phyloP scores from a whole-genome alignment of 2,113 vertebrate species.

The Carlito syrichta region DNA sequence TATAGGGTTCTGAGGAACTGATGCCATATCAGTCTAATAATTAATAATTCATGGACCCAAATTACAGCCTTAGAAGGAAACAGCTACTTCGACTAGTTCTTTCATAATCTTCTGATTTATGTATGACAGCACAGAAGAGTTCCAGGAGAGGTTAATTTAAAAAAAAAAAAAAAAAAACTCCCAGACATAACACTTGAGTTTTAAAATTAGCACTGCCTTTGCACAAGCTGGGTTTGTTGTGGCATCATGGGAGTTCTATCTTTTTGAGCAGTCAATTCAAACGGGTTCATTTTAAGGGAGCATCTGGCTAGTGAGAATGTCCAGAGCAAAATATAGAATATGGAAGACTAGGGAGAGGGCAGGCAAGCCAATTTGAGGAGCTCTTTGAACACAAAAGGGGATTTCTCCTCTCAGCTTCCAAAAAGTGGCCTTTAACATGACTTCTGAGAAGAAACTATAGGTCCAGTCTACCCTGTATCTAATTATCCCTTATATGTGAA shows the following conservation, averaged over 20 bases:
- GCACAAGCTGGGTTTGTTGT: not conserved
- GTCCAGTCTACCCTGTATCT: not conserved
- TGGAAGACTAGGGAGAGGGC: not conserved
- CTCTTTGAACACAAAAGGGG: not conserved
- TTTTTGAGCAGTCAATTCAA: not conserved
- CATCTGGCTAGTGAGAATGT: not conserved
- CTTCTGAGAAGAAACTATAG: not conserved
- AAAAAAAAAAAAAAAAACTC: slow-evolving; percentile 27
- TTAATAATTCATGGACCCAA: slow-evolving; percentile 95
- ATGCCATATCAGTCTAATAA: slow-evolving; percentile 85
- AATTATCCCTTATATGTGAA: not conserved
- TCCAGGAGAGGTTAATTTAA: slow-evolving; percentile 57
- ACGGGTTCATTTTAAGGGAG: not conserved
- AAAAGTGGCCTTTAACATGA: not conserved
- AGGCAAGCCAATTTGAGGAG: not conserved
- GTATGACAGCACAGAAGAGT: slow-evolving; percentile 72
- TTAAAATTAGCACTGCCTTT: slow-evolving; percentile 66
- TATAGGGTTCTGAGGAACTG: slow-evolving; percentile 84
- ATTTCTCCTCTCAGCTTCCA: not conserved
- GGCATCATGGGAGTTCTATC: slow-evolving; percentile 1
- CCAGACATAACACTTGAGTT: slow-evolving; percentile 74
- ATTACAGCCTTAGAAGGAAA: slow-evolving; percentile 90
- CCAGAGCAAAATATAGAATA: not conserved
- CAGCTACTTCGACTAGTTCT: slow-evolving; percentile 88
- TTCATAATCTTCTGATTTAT: slow-evolving; percentile 89